Evolutionary conservation across 2,888 invertebrate genomes (phyloP), one percentile per base, ranked within the genome.

Genomic region (Stenoptilia bipunctidactyla): DNA sequence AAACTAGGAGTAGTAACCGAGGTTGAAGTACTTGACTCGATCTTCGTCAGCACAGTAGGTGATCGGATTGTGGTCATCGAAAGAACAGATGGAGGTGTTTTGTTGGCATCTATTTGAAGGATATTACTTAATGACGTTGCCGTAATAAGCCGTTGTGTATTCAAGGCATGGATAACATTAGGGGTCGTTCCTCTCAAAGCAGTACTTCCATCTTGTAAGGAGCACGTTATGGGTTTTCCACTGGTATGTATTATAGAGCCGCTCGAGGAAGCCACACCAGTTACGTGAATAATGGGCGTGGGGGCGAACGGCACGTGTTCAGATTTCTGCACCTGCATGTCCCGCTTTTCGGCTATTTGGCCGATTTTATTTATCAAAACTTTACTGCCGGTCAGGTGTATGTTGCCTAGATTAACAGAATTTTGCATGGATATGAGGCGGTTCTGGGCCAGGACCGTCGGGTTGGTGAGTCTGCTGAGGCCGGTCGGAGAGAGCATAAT

Each of bases 381-480:
- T 61, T 82, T 83, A 49, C 80, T 83, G 49, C 70, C 74, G 13
- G 69, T 56, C 34, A 76, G 44, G 47, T 79, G 79, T 27, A 72
- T 56, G 49, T 68, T 71, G 27, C 66, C 62, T 15, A 71, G 56
- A 39, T 79, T 75, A 36, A 76, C 52, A 25, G 76, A 63, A 52
- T 74, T 76, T 55, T 77, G 76, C 74, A 83, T 72, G 1, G 79
- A 67, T 49, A 83, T 72, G 30, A 85, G 55, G 30, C 84, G 66
- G 55, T 83, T 84, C 53, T 82, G 83, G 8, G 80, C 69, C 69
- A 82, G 65, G 8, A 80, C 66, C 34, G 80, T 71, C 38, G 76
- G 63, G 55, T 73, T 82, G 36, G 68, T 58, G 38, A 52, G 71
- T 44, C 65, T 69, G 45, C 70, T 72, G 44, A 76, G 51, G 51